Base-by-base conservation (phyloP, 2,888 invertebrate species). In the Ophion ventricosus region DNA sequence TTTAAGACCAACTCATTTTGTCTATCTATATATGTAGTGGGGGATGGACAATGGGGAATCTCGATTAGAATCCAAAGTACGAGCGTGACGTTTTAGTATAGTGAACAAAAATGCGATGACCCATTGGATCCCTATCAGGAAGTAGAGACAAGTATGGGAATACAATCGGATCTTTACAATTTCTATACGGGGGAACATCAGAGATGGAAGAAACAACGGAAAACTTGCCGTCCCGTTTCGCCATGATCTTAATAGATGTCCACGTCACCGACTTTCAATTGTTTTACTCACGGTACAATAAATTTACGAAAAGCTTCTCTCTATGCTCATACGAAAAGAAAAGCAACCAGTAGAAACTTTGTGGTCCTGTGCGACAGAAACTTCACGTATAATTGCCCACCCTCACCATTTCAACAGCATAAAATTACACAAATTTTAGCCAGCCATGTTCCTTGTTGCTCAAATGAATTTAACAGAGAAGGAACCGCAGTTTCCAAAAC, bases 221-320 rank as follows among this genome's bases (percentile, higher is more conserved):
- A 49, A 49, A 49, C 49, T 66, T 66, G 43, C 23, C 66, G 35
- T 66, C 54, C 26, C 4, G 23, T 56, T 57, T 29, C 23, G 57
- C 35, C 35, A 57, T 20, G 57, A 70, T 70, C 25, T 35, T 35
- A 29, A 54, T 10, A n/a, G 40, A 29, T 14, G 17, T 20, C 17
- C 49, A 20, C 25, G 14, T 29, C 25, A n/a, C 61, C 49, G 61
- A 25, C 49, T 67, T 67, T 5, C 25, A 64, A 64, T 64, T 67
- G 25, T 67, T 67, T 67, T 17, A 23, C 26, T 43, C 49, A 49
- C n/a, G n/a, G 26, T 17, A 25, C 25, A 49, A 49, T 67, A 3
- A 49, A 17, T 67, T 49, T 7, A 49, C 49, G 49, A 2, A 17
- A 43, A 67, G 49, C 17, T 17, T 17, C 49, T 67, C 25, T 8